Conservation (phyloP, 2,888 invertebrate genomes). For the Melinaea menophilus region DNA sequence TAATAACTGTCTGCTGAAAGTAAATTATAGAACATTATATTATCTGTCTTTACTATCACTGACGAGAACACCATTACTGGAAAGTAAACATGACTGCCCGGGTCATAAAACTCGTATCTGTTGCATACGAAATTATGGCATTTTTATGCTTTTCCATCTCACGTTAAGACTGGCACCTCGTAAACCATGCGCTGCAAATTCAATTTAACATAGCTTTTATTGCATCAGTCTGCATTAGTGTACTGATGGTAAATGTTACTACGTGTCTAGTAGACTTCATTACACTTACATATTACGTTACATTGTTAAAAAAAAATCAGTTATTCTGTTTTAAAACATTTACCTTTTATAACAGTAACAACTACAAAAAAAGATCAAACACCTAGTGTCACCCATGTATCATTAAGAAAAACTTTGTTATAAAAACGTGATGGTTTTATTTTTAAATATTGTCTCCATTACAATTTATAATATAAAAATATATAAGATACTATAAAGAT, state of each 20-base stretch:
- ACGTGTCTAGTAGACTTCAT: constrained; percentile 4
- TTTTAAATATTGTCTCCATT: no score
- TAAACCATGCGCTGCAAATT: constrained; percentile 59
- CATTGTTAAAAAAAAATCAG: no score
- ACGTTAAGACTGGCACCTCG: constrained; percentile 52
- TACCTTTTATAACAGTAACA: no score
- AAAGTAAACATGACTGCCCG: constrained; percentile 30
- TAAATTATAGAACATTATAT: constrained; percentile 6
- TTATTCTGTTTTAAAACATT: no score
- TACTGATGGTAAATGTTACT: constrained; percentile 17
- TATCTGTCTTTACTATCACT: constrained; percentile 27
- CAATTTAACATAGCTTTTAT: constrained; percentile 62
- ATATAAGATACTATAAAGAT: no score
- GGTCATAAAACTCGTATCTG: constrained; percentile 56
- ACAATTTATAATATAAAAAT: no score
- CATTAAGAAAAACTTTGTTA: no score
- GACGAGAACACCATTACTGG: constrained; percentile 26
- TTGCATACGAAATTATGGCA: constrained; percentile 64
- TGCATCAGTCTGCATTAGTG: constrained; percentile 50
- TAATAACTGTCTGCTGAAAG: constrained; percentile 1
- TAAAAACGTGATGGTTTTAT: no score
- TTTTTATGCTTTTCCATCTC: constrained; percentile 60
- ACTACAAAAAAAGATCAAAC: no score
- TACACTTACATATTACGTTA: no score
- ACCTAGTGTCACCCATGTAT: no score